phyloP scores from a whole-genome alignment of 2,888 invertebrate species.

The Ophion obscuratus region DNA sequence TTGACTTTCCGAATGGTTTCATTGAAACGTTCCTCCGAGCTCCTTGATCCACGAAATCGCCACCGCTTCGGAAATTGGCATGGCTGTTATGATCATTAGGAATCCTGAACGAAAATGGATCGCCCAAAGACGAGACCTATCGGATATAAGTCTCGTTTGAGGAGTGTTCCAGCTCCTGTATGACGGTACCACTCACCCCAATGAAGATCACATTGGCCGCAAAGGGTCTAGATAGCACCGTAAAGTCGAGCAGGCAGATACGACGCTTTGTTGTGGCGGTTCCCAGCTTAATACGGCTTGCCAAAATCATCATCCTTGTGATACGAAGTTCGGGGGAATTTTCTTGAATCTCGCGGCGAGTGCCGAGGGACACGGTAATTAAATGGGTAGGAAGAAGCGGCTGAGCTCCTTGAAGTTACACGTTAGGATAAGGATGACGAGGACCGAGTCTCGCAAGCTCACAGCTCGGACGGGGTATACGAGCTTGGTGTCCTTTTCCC shows the following conservation, averaged over 20 bases:
- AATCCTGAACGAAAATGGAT: background rate
- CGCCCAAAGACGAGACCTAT: background rate
- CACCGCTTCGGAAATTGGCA: background rate
- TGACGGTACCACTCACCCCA: too few relatives aligned
- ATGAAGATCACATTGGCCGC: too few relatives aligned
- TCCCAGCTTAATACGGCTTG: background rate
- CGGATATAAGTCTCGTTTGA: background rate
- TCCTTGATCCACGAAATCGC: background rate
- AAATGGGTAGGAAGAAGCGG: conserved; percentile 50
- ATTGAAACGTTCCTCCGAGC: conserved; percentile 42
- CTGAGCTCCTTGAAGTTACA: conserved; percentile 62
- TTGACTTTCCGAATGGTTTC: conserved; percentile 49
- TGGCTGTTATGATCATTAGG: background rate
- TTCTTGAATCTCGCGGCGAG: background rate
- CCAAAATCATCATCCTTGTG: conserved; percentile 2
- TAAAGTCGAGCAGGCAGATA: too few relatives aligned
- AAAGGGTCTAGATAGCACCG: too few relatives aligned
- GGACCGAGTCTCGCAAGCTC: conserved; percentile 34
- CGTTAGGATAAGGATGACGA: conserved; percentile 13
- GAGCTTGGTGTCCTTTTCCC: conserved; percentile 8
- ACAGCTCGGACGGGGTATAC: conserved; percentile 18
- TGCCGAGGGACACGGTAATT: conserved; percentile 42
- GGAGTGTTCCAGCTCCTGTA: too few relatives aligned
- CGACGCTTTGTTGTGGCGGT: too few relatives aligned
- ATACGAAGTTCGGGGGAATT: conserved; percentile 31